A percentile compares a stretch with the other conserved stretches of the same genome.
phyloP scores from a whole-genome alignment of 2,113 vertebrate species.

The Oryzias javanicus region DNA sequence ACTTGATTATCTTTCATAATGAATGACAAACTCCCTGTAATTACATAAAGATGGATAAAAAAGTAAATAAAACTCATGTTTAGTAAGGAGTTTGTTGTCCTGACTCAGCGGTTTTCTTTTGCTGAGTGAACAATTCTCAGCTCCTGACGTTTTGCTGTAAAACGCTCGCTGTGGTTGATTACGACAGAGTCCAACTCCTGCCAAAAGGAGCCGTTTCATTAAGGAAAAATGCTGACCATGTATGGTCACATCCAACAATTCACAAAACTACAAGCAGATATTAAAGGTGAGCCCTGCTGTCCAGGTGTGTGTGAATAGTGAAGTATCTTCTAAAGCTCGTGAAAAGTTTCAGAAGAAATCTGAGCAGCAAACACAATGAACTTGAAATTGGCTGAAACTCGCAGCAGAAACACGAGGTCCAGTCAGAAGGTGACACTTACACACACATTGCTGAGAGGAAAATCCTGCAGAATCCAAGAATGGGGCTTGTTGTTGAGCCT shows the following conservation, averaged over 20 bases:
- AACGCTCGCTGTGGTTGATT: slow-evolving; percentile 29
- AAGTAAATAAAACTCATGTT: background rate
- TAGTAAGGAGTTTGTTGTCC: slow-evolving; percentile 3
- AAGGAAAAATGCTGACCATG: slow-evolving; percentile 21
- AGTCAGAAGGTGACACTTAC: slow-evolving; percentile 64
- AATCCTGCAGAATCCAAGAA: slow-evolving; percentile 46
- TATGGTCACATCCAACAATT: slow-evolving; percentile 11
- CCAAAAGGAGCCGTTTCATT: slow-evolving; percentile 22
- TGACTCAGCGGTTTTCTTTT: slow-evolving; percentile 28
- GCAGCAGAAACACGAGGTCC: slow-evolving; percentile 6
- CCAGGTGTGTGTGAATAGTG: background rate
- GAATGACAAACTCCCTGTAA: no score
- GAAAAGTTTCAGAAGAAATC: slow-evolving; percentile 24
- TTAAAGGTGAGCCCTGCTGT: slow-evolving; percentile 1
- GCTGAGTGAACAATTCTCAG: slow-evolving; percentile 11
- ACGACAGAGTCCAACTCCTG: slow-evolving; percentile 23
- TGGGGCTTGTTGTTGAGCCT: slow-evolving; percentile 40
- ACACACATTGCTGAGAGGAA: slow-evolving; percentile 58
- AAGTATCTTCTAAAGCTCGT: background rate
- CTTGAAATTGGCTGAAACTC: background rate
- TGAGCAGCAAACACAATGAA: slow-evolving; percentile 2
- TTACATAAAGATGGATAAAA: no score
- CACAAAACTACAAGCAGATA: background rate
- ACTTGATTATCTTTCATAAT: no score
- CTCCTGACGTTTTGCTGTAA: slow-evolving; percentile 32